Conservation (phyloP, 2,888 invertebrate species). For the Drosophila villosipedis region DNA sequence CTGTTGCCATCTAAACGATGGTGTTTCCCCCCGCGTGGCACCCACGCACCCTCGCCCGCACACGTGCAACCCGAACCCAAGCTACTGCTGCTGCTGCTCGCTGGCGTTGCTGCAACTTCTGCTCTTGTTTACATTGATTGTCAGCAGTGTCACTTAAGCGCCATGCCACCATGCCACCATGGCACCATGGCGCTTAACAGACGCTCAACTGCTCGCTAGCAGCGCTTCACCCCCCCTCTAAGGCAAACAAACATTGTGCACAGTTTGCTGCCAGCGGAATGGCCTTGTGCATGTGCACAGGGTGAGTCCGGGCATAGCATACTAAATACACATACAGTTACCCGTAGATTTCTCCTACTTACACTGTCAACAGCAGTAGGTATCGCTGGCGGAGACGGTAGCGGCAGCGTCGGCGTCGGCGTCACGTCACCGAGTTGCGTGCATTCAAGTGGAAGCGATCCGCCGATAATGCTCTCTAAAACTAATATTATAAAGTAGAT, state of each 20-base stretch:
- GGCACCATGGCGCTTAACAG: constrained; percentile 47
- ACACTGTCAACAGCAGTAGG: constrained; percentile 51
- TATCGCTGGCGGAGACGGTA: constrained; percentile 9
- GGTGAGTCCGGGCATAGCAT: constrained; percentile 28
- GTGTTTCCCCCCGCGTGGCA: constrained; percentile 23
- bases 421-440: constrained; percentile 57
- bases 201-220: constrained; percentile 26
- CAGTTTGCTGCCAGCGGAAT: constrained; percentile 33
- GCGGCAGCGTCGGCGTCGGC: constrained; percentile 20
- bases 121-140: constrained; percentile 72
- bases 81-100: constrained; percentile 30
- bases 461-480: constrained; percentile 82
- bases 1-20: constrained; percentile 37
- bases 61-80: constrained; percentile 36
- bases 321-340: constrained; percentile 13
- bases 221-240: neutral
- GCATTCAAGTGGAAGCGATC: constrained; percentile 81
- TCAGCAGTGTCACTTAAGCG: constrained; percentile 76
- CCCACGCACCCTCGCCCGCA: constrained; percentile 1
- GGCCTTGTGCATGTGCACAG: constrained; percentile 60
- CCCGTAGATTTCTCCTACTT: constrained; percentile 44
- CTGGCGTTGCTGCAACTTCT: constrained; percentile 51
- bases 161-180: constrained; percentile 68
- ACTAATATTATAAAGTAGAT: constrained; percentile 82
- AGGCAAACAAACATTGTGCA: constrained; percentile 40